Conservation (phyloP, 2,113 vertebrate genomes). For the Serilophus lunatus region DNA sequence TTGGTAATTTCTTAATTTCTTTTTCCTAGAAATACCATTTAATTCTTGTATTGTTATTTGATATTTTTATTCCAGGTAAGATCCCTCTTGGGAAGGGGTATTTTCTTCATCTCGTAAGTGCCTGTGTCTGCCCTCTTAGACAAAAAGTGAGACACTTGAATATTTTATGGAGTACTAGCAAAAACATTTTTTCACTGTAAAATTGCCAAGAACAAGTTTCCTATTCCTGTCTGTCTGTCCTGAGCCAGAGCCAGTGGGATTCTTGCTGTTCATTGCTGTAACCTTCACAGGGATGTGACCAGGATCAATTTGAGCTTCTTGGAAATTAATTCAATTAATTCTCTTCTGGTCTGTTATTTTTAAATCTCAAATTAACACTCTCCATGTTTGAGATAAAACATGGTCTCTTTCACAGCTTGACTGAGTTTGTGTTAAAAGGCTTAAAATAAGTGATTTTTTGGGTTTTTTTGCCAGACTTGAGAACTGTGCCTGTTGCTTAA, state of each 20-base stretch:
- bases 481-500: not conserved
- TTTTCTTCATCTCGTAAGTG: not conserved
- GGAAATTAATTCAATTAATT: not conserved
- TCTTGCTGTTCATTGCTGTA: not conserved
- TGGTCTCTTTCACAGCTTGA: not conserved
- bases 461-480: not conserved
- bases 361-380: not conserved
- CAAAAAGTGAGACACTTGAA: not conserved
- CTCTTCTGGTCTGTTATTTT: not conserved
- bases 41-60: not conserved
- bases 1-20: not conserved
- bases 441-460: not conserved
- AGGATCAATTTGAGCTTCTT: not conserved
- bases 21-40: not conserved
- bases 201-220: not conserved
- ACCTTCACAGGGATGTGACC: not conserved
- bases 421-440: not conserved
- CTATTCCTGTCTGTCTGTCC: not conserved
- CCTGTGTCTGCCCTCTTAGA: not conserved
- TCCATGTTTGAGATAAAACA: not conserved
- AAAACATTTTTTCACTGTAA: not conserved
- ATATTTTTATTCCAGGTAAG: not conserved
- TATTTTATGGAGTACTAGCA: not conserved
- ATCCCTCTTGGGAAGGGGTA: not conserved
- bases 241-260: not conserved